Conservation (phyloP, 2,888 invertebrate genomes). For the Orchesella flavescens region DNA sequence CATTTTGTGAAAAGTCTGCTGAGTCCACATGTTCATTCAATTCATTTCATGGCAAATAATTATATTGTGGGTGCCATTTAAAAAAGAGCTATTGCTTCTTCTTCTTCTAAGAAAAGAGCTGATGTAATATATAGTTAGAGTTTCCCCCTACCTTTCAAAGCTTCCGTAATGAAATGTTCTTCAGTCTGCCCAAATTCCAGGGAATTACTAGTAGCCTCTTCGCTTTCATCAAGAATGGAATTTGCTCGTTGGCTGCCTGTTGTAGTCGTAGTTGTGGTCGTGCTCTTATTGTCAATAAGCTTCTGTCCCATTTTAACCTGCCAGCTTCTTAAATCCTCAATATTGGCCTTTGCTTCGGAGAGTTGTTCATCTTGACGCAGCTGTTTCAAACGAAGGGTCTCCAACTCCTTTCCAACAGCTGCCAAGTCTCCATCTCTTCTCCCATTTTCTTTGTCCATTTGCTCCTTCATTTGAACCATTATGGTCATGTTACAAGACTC, state of each 20-base stretch:
- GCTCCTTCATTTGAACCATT: conserved; percentile 62
- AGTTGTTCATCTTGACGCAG: conserved; percentile 63
- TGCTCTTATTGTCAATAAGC: conserved; percentile 46
- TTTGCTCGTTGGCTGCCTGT: background rate
- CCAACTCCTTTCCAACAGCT: conserved; percentile 60
- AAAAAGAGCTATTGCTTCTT: no score
- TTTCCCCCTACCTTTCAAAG: conserved; percentile 51
- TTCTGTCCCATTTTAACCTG: conserved; percentile 70
- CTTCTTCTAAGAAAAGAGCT: background rate
- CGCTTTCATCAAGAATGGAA: conserved; percentile 6
- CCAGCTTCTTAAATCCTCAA: conserved; percentile 68
- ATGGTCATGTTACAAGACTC: conserved; percentile 67
- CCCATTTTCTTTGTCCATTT: conserved; percentile 52
- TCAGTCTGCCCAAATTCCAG: conserved; percentile 44
- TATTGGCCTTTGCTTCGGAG: conserved; percentile 63
- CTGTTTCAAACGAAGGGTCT: conserved; percentile 56
- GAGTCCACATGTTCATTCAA: background rate
- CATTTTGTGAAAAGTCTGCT: background rate
- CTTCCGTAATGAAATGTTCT: conserved; percentile 59
- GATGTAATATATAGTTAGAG: conserved; percentile 7
- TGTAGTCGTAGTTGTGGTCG: background rate
- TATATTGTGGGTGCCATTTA: no score
- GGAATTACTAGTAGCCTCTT: conserved; percentile 24
- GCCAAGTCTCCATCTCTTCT: conserved; percentile 60
- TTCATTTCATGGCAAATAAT: no score